These are phyloP conservation scores for Cyclopterus lumpus DNA, from an alignment of 2,797 vertebrate genomes.

Conservation along the genomic window DNA sequence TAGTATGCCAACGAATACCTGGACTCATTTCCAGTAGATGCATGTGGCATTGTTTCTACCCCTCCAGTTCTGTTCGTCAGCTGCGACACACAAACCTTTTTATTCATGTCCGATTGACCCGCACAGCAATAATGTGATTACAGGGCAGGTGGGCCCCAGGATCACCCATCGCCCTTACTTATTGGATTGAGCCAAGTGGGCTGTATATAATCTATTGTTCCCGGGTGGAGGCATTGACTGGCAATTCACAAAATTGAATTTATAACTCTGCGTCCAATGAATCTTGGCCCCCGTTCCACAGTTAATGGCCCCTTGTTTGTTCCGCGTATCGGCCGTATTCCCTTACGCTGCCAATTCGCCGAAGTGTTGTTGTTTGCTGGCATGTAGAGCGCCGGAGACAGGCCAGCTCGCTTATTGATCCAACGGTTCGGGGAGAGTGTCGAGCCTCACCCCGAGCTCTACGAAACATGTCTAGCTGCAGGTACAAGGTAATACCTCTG, in stretches of 20 bases:
- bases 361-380: constrained; percentile 72
- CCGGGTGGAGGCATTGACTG: constrained; percentile 79
- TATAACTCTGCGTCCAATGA: constrained; percentile 80
- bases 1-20: neutral
- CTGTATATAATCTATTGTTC: constrained; percentile 89
- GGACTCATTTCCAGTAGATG: constrained; percentile 30
- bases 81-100: constrained; percentile 73
- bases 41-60: constrained; percentile 40
- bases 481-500: constrained; percentile 58
- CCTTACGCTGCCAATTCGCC: constrained; percentile 49
- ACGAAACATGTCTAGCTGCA: constrained; percentile 43
- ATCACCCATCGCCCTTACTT: constrained; percentile 79
- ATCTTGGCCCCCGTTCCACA: constrained; percentile 72
- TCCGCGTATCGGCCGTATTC: constrained; percentile 55
- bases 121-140: constrained; percentile 83
- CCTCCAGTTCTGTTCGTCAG: constrained; percentile 50
- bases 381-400: constrained; percentile 64
- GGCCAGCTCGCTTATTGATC: constrained; percentile 71
- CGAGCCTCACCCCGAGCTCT: constrained; percentile 54
- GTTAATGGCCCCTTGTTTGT: constrained; percentile 80
- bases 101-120: constrained; percentile 79
- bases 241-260: constrained; percentile 87
- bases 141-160: constrained; percentile 83
- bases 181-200: constrained; percentile 87
- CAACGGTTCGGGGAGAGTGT: constrained; percentile 67